Conservation (phyloP, 2,797 vertebrate species). For the Xenentodon cancila region DNA sequence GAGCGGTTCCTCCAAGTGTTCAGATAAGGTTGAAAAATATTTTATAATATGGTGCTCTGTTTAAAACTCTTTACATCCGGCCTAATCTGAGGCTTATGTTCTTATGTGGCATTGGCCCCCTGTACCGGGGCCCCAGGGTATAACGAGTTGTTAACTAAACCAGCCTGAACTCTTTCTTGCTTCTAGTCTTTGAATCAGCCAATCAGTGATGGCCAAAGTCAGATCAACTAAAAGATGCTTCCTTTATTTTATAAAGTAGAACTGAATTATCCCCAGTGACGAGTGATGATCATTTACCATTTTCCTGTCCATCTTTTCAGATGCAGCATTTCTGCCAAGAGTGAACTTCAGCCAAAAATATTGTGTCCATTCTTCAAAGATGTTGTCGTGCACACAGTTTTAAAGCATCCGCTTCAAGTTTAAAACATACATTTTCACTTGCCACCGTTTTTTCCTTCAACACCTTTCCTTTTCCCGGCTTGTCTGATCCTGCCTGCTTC, state of each 20-base stretch:
- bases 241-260: slow-evolving; percentile 44
- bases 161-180: slow-evolving; percentile 15
- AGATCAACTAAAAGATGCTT: slow-evolving; percentile 37
- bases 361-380: slow-evolving; percentile 35
- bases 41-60: background rate
- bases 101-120: no score
- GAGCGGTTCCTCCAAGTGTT: background rate
- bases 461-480: slow-evolving; percentile 64
- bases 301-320: slow-evolving; percentile 16
- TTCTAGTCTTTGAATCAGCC: slow-evolving; percentile 25
- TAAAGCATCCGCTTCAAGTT: slow-evolving; percentile 32
- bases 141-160: no score
- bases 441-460: slow-evolving; percentile 58
- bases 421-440: slow-evolving; percentile 61
- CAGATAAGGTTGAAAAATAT: slow-evolving; percentile 21
- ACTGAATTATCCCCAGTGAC: slow-evolving; percentile 25
- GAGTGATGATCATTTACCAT: slow-evolving; percentile 52
- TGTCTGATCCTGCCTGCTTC: slow-evolving; percentile 75
- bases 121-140: no score
- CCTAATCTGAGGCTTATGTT: no score
- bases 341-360: slow-evolving; percentile 36
- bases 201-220: slow-evolving; percentile 22
- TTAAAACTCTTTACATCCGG: no score
- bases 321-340: slow-evolving; percentile 30
- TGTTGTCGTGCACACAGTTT: slow-evolving; percentile 38